These are phyloP conservation scores for Hemibagrus wyckioides DNA, from an alignment of 2,113 vertebrate species.

Conservation along the genomic window DNA sequence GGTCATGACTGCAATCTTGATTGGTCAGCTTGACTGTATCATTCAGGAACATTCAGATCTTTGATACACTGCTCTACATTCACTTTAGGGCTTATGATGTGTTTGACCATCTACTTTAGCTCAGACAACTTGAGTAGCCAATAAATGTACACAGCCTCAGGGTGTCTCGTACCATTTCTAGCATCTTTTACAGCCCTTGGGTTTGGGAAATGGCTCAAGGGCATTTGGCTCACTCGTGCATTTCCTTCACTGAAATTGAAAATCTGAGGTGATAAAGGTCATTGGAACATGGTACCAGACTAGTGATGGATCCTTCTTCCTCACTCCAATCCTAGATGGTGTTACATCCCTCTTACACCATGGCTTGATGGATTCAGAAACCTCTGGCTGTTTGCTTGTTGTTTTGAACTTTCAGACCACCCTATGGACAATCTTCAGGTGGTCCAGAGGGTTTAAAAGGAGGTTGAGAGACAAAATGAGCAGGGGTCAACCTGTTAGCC, in stretches of 20 bases:
- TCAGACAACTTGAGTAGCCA: not conserved
- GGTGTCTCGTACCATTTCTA: not conserved
- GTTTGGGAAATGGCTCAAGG: not conserved
- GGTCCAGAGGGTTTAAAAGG: not conserved
- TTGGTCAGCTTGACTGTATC: too few species aligned
- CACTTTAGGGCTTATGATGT: not conserved
- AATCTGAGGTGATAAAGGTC: not conserved
- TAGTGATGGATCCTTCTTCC: not conserved
- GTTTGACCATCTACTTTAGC: not conserved
- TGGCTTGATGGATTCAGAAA: not conserved
- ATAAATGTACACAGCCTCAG: not conserved
- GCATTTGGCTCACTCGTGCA: not conserved
- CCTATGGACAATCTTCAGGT: not conserved
- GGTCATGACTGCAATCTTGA: too few species aligned
- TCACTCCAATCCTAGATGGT: too few species aligned
- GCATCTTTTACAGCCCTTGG: not conserved
- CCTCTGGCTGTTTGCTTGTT: not conserved
- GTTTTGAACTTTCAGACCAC: not conserved
- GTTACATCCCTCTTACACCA: not conserved
- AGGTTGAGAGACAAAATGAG: not conserved
- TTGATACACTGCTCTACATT: not conserved
- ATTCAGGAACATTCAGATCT: too few species aligned
- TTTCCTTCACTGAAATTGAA: too few species aligned
- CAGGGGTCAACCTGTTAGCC: not conserved
- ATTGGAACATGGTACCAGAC: not conserved